Evolutionary conservation across 2,113 vertebrate genomes (phyloP).

Genomic region (Columba livia): DNA sequence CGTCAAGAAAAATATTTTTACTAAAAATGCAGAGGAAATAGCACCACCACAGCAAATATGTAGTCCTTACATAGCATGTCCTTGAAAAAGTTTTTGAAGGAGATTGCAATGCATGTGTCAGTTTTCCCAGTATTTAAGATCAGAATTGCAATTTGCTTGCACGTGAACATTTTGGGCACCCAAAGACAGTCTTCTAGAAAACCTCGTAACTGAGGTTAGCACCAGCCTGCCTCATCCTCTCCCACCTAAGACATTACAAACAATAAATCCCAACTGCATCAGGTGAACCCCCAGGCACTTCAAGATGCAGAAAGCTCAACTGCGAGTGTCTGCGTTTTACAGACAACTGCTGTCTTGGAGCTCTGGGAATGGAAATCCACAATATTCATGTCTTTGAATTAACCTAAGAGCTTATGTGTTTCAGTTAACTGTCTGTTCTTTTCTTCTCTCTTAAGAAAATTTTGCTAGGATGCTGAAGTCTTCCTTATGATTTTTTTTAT

Average conservation of each 20-base stretch:
- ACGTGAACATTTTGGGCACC: background rate
- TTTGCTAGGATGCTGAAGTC: background rate
- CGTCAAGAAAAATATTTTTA: background rate
- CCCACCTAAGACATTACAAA: background rate
- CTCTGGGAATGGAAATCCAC: background rate
- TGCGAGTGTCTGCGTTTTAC: background rate
- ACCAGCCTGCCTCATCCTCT: background rate
- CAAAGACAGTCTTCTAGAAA: background rate
- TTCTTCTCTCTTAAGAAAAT: background rate
- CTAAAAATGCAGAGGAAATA: background rate
- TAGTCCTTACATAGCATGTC: background rate
- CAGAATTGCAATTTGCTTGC: background rate
- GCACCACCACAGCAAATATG: background rate
- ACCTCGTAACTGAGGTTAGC: background rate
- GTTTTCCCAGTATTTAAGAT: background rate
- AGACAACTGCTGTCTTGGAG: background rate
- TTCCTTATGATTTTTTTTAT: background rate
- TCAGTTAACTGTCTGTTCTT: background rate
- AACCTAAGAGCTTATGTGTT: background rate
- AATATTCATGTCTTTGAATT: background rate
- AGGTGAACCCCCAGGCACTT: background rate
- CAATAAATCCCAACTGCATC: background rate
- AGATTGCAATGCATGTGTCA: background rate
- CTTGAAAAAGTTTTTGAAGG: background rate
- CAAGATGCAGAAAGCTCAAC: background rate